These are phyloP conservation scores for Drosophila pseudoobscura DNA, from an alignment of 1,140 invertebrate genomes.

Conservation along the genomic window DNA sequence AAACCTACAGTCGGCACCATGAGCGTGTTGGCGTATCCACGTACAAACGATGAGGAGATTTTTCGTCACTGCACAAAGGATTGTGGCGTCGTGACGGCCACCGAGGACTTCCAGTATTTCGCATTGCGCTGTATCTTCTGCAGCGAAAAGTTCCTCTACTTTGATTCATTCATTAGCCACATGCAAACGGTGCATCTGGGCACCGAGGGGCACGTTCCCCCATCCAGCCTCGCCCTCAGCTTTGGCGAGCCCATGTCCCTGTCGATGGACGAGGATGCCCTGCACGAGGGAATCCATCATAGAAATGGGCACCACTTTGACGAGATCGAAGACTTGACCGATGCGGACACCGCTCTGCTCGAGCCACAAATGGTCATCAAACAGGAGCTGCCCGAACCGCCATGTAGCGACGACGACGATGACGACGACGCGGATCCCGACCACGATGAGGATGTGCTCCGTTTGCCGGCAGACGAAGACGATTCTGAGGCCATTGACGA, in stretches of 20 bases:
- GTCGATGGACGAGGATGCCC: slow-evolving; percentile 21
- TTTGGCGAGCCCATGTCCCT: slow-evolving; percentile 51
- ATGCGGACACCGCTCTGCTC: slow-evolving; percentile 68
- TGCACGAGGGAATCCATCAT: slow-evolving; percentile 11
- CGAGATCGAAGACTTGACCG: slow-evolving; percentile 74
- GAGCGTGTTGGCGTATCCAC: slow-evolving; percentile 82
- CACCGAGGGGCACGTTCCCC: slow-evolving; percentile 24
- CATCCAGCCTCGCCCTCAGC: slow-evolving; percentile 11
- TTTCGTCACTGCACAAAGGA: slow-evolving; percentile 78
- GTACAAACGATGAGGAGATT: slow-evolving; percentile 80
- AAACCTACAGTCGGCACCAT: slow-evolving; percentile 49
- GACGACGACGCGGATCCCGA: slow-evolving; percentile 27
- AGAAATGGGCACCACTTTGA: slow-evolving; percentile 48
- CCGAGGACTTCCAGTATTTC: slow-evolving; percentile 80
- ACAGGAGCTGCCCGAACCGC: slow-evolving; percentile 68
- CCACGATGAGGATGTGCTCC: slow-evolving; percentile 30
- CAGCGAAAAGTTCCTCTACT: slow-evolving; percentile 77
- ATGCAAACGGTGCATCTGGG: slow-evolving; percentile 75
- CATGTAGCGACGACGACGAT: slow-evolving; percentile 54
- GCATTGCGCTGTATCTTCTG: slow-evolving; percentile 70
- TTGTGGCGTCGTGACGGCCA: slow-evolving; percentile 78
- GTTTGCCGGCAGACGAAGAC: slow-evolving; percentile 31
- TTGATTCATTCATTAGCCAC: slow-evolving; percentile 78
- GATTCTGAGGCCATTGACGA: slow-evolving; percentile 38
- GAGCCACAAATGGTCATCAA: slow-evolving; percentile 80